Conservation (phyloP, 2,888 invertebrate species). For the Volucella bombylans region DNA sequence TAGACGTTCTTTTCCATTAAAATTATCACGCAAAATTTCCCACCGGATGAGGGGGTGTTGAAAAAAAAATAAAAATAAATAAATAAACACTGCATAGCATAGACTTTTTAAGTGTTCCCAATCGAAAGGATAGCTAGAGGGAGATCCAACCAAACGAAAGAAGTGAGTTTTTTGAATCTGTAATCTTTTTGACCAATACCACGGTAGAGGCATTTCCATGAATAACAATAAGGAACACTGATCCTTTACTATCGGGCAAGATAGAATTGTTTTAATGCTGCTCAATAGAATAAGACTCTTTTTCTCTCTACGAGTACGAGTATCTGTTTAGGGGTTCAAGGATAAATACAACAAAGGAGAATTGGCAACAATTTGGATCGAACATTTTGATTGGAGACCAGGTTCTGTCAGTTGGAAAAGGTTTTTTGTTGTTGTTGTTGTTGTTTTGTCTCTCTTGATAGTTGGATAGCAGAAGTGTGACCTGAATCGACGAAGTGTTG, state of each 20-base stretch:
- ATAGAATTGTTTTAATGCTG: conserved; percentile 24
- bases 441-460: too few relatives aligned
- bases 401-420: neutral
- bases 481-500: too few relatives aligned
- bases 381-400: neutral
- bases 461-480: too few relatives aligned
- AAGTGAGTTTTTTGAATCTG: conserved; percentile 16
- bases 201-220: conserved; percentile 22
- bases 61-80: neutral
- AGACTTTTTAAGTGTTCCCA: too few relatives aligned
- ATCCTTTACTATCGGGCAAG: conserved; percentile 14
- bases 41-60: neutral
- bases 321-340: neutral
- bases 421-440: too few relatives aligned
- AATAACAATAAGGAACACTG: conserved; percentile 28
- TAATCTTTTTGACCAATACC: neutral
- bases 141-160: neutral
- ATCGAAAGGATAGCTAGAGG: too few relatives aligned
- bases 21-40: conserved; percentile 16
- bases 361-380: conserved; percentile 11
- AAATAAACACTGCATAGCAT: neutral
- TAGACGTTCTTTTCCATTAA: conserved; percentile 14
- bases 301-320: too few relatives aligned
- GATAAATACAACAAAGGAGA: neutral
- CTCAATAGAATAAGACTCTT: conserved; percentile 2